Conservation (phyloP, 2,888 invertebrate genomes). For the Plutella xylostella region DNA sequence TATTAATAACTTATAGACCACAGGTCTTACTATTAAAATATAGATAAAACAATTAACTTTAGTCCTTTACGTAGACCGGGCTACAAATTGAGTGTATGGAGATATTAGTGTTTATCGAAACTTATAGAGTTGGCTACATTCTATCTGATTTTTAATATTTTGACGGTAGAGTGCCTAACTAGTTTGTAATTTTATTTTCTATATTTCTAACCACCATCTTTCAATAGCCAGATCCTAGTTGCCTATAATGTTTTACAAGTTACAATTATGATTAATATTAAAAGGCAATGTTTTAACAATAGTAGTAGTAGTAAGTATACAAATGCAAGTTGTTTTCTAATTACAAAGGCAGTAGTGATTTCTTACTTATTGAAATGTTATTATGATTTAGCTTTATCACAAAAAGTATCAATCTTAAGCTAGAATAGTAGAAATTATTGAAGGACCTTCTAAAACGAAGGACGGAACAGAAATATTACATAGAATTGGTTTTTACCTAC, state of each 20-base stretch:
- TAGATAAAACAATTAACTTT: background rate
- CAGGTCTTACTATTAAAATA: constrained; percentile 42
- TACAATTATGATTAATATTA: background rate
- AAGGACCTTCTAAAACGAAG: constrained; percentile 24
- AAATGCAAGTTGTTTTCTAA: background rate
- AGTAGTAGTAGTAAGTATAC: background rate
- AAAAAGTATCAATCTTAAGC: background rate
- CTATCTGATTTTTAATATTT: too few species aligned
- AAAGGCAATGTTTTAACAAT: background rate
- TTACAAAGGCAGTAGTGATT: background rate
- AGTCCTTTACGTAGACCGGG: background rate
- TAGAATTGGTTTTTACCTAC: background rate
- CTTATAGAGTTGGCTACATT: background rate
- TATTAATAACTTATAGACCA: constrained; percentile 52
- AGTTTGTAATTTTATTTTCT: too few species aligned
- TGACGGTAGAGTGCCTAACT: too few species aligned
- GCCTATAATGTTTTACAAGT: too few species aligned
- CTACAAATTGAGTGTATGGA: background rate
- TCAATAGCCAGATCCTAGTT: too few species aligned
- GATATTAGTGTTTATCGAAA: background rate
- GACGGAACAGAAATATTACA: constrained; percentile 2
- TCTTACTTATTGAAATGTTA: constrained; percentile 2
- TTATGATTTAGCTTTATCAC: constrained; percentile 9
- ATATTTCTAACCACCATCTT: too few species aligned
- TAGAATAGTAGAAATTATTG: background rate